These are phyloP conservation scores for Bujurquina vittata DNA, from an alignment of 2,113 vertebrate species.

Conservation along the genomic window DNA sequence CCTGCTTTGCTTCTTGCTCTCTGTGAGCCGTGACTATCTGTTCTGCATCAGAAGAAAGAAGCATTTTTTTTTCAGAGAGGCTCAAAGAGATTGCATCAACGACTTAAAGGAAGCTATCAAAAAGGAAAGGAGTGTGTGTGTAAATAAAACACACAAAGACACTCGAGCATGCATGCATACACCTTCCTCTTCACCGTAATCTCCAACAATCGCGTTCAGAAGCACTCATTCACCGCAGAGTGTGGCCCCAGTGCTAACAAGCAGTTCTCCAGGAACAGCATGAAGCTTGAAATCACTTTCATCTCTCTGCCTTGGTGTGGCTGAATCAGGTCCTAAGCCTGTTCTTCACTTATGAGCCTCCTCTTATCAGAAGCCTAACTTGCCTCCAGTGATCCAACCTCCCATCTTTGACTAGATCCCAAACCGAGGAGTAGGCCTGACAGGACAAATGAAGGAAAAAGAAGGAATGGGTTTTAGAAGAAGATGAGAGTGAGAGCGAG, in stretches of 20 bases:
- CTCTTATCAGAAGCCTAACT: slow-evolving; percentile 24
- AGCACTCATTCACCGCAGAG: slow-evolving; percentile 7
- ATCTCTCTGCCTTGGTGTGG: background rate
- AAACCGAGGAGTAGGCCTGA: background rate
- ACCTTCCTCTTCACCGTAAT: slow-evolving; percentile 29
- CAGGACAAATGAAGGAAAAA: background rate
- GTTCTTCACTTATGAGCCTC: slow-evolving; percentile 25
- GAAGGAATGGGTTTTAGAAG: slow-evolving; percentile 14
- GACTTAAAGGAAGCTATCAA: slow-evolving; percentile 39
- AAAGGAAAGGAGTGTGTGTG: slow-evolving; percentile 31
- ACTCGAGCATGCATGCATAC: background rate
- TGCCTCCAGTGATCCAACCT: slow-evolving; percentile 9
- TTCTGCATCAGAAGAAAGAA: slow-evolving; percentile 44
- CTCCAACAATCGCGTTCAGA: slow-evolving; percentile 6
- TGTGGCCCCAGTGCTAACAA: slow-evolving; percentile 17
- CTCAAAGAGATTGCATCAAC: slow-evolving; percentile 43
- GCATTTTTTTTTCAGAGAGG: slow-evolving; percentile 23
- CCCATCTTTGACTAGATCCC: slow-evolving; percentile 8
- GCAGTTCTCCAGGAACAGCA: slow-evolving; percentile 24
- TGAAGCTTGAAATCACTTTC: slow-evolving; percentile 44
- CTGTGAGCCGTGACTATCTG: slow-evolving; percentile 45
- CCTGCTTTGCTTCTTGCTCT: slow-evolving; percentile 45
- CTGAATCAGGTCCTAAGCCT: background rate
- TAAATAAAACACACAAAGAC: slow-evolving; percentile 28
- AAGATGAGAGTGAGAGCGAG: background rate